phyloP scores from a whole-genome alignment of 2,888 invertebrate species.

The Gasteruption jaculator region DNA sequence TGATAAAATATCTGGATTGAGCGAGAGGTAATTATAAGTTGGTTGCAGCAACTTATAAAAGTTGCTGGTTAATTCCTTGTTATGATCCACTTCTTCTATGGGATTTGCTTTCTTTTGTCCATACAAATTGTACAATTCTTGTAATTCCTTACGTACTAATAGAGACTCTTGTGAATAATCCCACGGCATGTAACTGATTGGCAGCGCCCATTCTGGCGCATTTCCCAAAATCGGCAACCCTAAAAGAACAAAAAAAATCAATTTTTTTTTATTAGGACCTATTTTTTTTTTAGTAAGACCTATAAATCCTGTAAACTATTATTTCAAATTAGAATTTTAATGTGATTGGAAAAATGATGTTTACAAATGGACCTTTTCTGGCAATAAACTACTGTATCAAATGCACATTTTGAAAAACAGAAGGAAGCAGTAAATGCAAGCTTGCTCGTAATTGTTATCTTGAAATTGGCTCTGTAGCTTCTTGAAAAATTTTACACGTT shows the following conservation, averaged over 20 bases:
- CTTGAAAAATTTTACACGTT: too few relatives aligned
- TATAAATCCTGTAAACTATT: too few relatives aligned
- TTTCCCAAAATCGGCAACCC: conserved; percentile 38
- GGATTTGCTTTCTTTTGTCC: conserved; percentile 17
- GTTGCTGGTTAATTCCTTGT: conserved; percentile 17
- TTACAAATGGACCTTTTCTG: not conserved
- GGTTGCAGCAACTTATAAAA: conserved; percentile 22
- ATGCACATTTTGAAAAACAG: too few relatives aligned
- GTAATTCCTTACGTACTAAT: conserved; percentile 34
- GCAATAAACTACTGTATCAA: too few relatives aligned
- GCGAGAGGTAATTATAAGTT: conserved; percentile 10
- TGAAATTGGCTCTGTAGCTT: too few relatives aligned
- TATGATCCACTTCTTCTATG: conserved; percentile 15
- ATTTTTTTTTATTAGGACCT: not conserved
- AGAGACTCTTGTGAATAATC: conserved; percentile 34
- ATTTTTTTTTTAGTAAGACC: not conserved
- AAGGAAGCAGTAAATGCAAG: too few relatives aligned
- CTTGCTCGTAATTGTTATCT: too few relatives aligned
- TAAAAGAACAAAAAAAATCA: conserved; percentile 22
- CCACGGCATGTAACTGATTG: conserved; percentile 37
- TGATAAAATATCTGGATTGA: conserved; percentile 14
- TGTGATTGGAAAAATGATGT: not conserved
- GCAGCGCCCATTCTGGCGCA: conserved; percentile 44
- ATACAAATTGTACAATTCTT: conserved; percentile 20
- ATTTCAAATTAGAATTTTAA: conserved; percentile 9